Evolutionary conservation across 1,140 invertebrate genomes (phyloP).

Genomic region (Lasaia peninsularis): DNA sequence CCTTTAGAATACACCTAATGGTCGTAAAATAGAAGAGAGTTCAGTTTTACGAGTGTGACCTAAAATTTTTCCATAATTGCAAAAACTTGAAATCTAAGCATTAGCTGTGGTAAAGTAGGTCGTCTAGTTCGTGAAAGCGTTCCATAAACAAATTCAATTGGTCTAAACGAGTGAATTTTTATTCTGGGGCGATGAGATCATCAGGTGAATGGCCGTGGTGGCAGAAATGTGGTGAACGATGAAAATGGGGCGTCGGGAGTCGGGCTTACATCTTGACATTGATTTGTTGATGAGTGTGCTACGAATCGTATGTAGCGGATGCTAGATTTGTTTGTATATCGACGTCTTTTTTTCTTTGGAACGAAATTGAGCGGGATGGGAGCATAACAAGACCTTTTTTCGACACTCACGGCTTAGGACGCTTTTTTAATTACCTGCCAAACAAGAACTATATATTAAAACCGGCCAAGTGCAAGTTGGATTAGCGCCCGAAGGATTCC

Average conservation of each 20-base stretch:
- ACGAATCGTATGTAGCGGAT: slow-evolving; percentile 19
- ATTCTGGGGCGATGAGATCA: slow-evolving; percentile 70
- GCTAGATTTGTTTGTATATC: slow-evolving; percentile 20
- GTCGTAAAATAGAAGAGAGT: neutral
- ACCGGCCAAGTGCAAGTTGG: too few species aligned
- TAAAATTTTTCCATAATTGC: neutral
- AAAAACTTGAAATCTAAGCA: neutral
- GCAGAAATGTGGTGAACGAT: slow-evolving; percentile 26
- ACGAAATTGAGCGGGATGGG: too few species aligned
- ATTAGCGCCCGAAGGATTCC: too few species aligned
- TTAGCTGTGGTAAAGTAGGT: slow-evolving; percentile 37
- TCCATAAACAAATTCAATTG: slow-evolving; percentile 65
- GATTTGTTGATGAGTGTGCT: slow-evolving; percentile 31
- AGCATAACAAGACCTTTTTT: too few species aligned
- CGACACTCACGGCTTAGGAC: too few species aligned
- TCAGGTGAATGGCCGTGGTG: slow-evolving; percentile 63
- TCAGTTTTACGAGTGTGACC: neutral
- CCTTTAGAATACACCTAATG: too few species aligned
- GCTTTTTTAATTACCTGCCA: too few species aligned
- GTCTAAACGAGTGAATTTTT: slow-evolving; percentile 61
- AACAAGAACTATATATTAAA: too few species aligned
- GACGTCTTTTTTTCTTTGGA: neutral
- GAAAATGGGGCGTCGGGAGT: slow-evolving; percentile 53
- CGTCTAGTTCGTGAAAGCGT: slow-evolving; percentile 58
- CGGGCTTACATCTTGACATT: slow-evolving; percentile 47